Base-by-base conservation (phyloP, 2,888 invertebrate species). In the Luperina nickerlii region DNA sequence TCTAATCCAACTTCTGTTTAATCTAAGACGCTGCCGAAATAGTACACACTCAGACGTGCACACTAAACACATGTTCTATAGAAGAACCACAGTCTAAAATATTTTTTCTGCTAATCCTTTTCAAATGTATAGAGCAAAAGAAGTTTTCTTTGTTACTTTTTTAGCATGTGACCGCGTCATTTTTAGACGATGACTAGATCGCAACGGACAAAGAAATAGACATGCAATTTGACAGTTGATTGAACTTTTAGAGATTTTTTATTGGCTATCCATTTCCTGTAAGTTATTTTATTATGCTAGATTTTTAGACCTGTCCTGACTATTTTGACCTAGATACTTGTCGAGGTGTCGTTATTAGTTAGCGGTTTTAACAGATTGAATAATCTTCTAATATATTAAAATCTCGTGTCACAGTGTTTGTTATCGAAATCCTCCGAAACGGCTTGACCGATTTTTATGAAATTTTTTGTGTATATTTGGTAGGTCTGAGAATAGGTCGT, bases 201-300 rank as follows among this genome's bases (percentile, higher is more conserved):
- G 83, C 86, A 82, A 62, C 85, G 87, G 87, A 91, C 91, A 91
- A 91, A 92, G 92, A 91, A 78, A 88, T 88, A 87, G 87, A 51
- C 57, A 84, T 86, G 88, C 93, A 90, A 88, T 85, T 89, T 76
- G 88, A 87, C 88, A 90, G 93, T 93, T 93, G 91, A 93, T 74
- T 93, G 93, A 93, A 83, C 86, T 86, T 54, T 11, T n/a, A 27
- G 24, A 38, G 11, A 4, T n/a, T 57, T 42, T 83, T 83, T 83
- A n/a, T 67, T n/a, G 24, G 38, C 3, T 66, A 51, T 68, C 63
- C 18, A 42, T 68, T 83, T 75, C 66, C 62, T 77, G 48, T 71
- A 68, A 73, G 27, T 42, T 73, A 15, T 45, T 74, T 69, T 65
- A 62, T 74, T 60, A 24, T 18, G 54, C n/a, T 78, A 69, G 69